Conservation (phyloP, 2,888 invertebrate species). For the Conchocele bisecta region DNA sequence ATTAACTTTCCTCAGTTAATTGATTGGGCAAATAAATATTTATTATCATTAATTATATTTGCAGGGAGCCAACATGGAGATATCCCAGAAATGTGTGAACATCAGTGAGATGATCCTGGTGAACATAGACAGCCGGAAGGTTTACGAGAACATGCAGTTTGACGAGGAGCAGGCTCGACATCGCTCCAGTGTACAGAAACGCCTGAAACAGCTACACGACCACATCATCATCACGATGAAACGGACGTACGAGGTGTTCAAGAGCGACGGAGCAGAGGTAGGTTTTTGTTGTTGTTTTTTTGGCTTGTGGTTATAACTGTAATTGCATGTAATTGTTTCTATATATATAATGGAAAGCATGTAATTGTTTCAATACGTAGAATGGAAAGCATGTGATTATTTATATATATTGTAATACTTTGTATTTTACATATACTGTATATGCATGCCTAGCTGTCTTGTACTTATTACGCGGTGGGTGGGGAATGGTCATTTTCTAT, state of each 20-base stretch:
- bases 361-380: no score
- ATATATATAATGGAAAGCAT: no score
- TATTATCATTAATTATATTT: no score
- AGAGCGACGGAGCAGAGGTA: conserved; percentile 78
- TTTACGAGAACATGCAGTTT: conserved; percentile 82
- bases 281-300: no score
- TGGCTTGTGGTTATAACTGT: not conserved
- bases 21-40: no score
- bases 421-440: no score
- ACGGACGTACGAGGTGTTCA: conserved; percentile 80
- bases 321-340: not conserved
- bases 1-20: no score
- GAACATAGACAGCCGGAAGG: conserved; percentile 81
- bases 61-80: conserved; percentile 86
- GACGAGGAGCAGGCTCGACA: conserved; percentile 81
- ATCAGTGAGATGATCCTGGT: conserved; percentile 82
- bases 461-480: no score
- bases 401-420: no score
- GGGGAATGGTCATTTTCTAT: no score
- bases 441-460: no score
- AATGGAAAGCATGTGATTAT: no score
- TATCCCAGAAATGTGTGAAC: conserved; percentile 79
- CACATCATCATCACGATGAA: conserved; percentile 80
- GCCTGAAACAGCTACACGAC: conserved; percentile 77
- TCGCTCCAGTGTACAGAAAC: conserved; percentile 84